Conservation (phyloP, 2,888 invertebrate genomes). For the Hirudinaria manillensis region DNA sequence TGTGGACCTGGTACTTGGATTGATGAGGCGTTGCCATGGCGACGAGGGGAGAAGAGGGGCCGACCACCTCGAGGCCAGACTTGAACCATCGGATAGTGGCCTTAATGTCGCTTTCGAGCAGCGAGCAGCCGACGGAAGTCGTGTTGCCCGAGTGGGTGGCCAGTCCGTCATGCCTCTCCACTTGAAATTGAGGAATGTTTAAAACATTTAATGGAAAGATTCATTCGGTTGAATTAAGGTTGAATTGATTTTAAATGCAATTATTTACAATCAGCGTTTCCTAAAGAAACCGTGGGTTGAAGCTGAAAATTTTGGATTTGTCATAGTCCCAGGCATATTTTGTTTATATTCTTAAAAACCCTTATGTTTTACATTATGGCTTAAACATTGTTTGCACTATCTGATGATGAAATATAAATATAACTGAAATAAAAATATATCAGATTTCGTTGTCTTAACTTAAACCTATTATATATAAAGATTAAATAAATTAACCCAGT, state of each 20-base stretch:
- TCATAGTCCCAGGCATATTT: no score
- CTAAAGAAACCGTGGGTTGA: neutral
- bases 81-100: constrained; percentile 25
- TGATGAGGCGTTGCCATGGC: neutral
- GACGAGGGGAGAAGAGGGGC: neutral
- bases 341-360: no score
- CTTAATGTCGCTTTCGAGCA: constrained; percentile 20
- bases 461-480: no score
- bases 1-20: constrained; percentile 23
- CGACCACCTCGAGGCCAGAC: constrained; percentile 10
- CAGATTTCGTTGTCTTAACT: no score
- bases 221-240: neutral
- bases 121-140: constrained; percentile 24
- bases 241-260: neutral
- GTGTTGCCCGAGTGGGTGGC: constrained; percentile 19
- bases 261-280: neutral
- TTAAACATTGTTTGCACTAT: no score
- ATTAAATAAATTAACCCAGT: no score
- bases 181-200: constrained; percentile 5
- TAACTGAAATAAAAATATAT: no score
- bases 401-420: no score
- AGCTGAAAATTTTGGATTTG: no score
- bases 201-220: neutral
- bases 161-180: constrained; percentile 4
- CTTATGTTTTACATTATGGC: no score